Base-by-base conservation (phyloP, 1,140 invertebrate species). In the Frieseomelitta varia region DNA sequence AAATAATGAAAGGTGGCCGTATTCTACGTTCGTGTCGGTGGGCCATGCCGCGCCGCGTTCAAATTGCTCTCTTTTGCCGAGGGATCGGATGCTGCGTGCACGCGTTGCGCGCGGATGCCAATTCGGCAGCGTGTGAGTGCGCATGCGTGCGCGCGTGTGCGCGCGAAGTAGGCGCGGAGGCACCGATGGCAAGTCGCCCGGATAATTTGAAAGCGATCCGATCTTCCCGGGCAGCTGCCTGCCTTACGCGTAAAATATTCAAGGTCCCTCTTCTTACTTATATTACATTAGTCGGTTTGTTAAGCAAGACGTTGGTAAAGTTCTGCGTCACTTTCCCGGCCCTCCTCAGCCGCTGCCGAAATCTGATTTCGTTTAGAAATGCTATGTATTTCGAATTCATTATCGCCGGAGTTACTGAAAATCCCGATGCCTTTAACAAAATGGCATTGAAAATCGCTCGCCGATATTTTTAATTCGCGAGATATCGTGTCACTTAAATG, bases 181-280 rank as follows among this genome's bases (percentile, higher is more conserved):
- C 90, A 93, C 90, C 91, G 90, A 91, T 92, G 89, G 90, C 93
- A 92, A 94, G 91, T 94, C 93, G 91, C 91, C 93, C 91, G 93
- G 92, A 94, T 94, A 94, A 94, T 94, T 94, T 94, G 94, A 94
- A 94, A 94, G 92, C 93, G 93, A 94, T 94, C 93, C 94, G 91
- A 92, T 94, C 93, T 93, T 91, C 87, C 86, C 84, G 81, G 92
- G 91, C 93, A 94, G 93, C 94, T 94, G 94, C 94, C 93, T 93
- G 93, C 93, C 93, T 94, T 94, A 94, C 93, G 93, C 94, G 94
- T 94, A 93, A 94, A 94, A 94, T 94, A 94, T 94, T 94, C 93
- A 93, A 93, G 92, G 91, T 91, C 84, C 63, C 79, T 86, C 85
- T 82, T 55, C 85, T 87, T 72, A n/a, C 76, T 85, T 80, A 81